Evolutionary conservation across 2,888 invertebrate genomes (phyloP).

Genomic region (Harpalus rufipes): DNA sequence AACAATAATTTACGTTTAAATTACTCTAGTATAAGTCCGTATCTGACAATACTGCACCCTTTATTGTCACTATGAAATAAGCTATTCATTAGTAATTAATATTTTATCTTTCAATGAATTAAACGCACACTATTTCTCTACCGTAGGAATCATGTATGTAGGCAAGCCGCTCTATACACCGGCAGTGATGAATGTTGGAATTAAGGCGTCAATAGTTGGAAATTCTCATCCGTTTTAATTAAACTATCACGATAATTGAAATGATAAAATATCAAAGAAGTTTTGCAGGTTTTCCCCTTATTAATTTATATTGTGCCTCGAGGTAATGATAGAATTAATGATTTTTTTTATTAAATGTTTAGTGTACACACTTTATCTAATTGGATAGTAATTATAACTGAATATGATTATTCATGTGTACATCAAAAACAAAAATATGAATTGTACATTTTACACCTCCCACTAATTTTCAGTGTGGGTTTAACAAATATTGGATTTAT

Average conservation of each 20-base stretch:
- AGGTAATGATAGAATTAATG: background rate
- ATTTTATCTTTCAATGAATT: conserved; percentile 47
- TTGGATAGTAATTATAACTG: too few relatives aligned
- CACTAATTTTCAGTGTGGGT: too few relatives aligned
- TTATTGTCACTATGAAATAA: conserved; percentile 1
- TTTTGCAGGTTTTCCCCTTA: background rate
- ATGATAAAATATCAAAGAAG: background rate
- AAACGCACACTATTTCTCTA: conserved; percentile 46
- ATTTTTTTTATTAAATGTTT: background rate
- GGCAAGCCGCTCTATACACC: background rate
- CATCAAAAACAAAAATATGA: too few relatives aligned
- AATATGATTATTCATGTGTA: too few relatives aligned
- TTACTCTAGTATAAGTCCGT: too few relatives aligned
- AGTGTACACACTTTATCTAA: too few relatives aligned
- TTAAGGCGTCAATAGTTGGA: conserved; percentile 10
- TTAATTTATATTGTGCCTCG: background rate
- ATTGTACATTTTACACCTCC: too few relatives aligned
- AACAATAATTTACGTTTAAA: too few relatives aligned
- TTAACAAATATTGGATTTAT: too few relatives aligned
- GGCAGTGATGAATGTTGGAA: background rate
- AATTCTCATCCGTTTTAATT: conserved; percentile 25
- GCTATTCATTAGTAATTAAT: conserved; percentile 54
- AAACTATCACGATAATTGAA: conserved; percentile 18
- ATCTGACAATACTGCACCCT: background rate
- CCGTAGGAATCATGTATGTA: background rate